Conservation (phyloP, 2,113 vertebrate genomes). For the Oncorhynchus tshawytscha region DNA sequence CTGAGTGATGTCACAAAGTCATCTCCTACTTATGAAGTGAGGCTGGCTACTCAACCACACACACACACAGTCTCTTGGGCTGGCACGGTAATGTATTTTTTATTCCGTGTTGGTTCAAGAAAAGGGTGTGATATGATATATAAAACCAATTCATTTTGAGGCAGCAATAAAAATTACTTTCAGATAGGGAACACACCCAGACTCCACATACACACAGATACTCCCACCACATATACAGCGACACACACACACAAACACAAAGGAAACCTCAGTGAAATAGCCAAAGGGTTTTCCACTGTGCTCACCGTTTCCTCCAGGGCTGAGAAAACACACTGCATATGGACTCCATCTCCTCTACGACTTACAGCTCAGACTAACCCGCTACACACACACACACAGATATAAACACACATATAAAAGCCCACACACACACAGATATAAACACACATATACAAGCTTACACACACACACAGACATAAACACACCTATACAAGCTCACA, state of each 20-base stretch:
- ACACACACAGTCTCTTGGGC: slow-evolving; percentile 34
- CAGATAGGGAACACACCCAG: not conserved
- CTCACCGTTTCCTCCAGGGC: slow-evolving; percentile 70
- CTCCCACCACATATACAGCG: slow-evolving; percentile 51
- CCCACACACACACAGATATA: slow-evolving; percentile 25
- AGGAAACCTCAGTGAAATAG: slow-evolving; percentile 63
- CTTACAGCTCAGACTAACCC: slow-evolving; percentile 3
- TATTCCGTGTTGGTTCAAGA: slow-evolving; percentile 28
- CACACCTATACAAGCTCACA: slow-evolving; percentile 25
- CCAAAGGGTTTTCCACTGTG: slow-evolving; percentile 60
- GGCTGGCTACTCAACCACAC: slow-evolving; percentile 39
- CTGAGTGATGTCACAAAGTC: slow-evolving; percentile 24
- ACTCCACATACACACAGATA: slow-evolving; percentile 31
- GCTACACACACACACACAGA: slow-evolving; percentile 52
- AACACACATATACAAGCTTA: not conserved
- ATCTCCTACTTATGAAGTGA: slow-evolving; percentile 29
- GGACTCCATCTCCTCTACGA: slow-evolving; percentile 69
- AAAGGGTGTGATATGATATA: slow-evolving; percentile 40
- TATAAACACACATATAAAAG: slow-evolving; percentile 46
- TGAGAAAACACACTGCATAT: slow-evolving; percentile 72
- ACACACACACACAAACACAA: slow-evolving; percentile 31
- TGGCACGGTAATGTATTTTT: not conserved
- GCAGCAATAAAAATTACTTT: slow-evolving; percentile 23
- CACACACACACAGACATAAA: slow-evolving; percentile 59
- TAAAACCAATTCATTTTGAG: slow-evolving; percentile 29